Conservation (phyloP, 2,888 invertebrate species). For the Dyspetes luteomarginatus region DNA sequence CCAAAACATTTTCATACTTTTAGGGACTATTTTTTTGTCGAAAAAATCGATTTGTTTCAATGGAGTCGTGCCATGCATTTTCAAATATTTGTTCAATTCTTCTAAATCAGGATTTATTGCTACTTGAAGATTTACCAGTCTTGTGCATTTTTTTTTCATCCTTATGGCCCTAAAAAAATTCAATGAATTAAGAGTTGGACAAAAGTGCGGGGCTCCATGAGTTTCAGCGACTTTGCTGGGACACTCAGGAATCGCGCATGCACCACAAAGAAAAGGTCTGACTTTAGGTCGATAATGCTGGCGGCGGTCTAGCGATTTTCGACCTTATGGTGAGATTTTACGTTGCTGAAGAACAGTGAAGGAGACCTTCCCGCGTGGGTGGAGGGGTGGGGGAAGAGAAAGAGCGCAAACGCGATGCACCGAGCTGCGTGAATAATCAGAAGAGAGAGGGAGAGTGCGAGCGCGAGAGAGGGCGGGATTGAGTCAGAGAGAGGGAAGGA, state of each 20-base stretch:
- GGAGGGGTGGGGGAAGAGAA: background rate
- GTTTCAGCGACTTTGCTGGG: constrained; percentile 26
- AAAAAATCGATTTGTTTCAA: no score
- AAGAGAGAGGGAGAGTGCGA: constrained; percentile 4
- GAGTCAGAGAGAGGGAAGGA: constrained; percentile 33
- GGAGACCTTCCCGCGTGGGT: background rate
- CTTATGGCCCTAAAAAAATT: background rate
- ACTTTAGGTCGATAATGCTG: constrained; percentile 54
- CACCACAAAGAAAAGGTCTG: constrained; percentile 55
- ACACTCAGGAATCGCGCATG: constrained; percentile 61
- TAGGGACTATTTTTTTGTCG: no score
- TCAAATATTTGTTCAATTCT: background rate
- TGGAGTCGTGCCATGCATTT: background rate
- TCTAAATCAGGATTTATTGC: background rate
- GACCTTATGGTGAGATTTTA: constrained; percentile 42
- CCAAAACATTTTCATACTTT: no score
- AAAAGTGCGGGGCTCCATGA: constrained; percentile 36
- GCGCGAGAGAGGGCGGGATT: constrained; percentile 56
- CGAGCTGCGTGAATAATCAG: constrained; percentile 24
- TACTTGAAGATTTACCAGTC: background rate
- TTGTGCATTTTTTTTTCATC: no score
- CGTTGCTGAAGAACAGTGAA: background rate
- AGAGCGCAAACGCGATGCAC: background rate
- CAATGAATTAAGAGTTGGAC: background rate
- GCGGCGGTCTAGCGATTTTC: constrained; percentile 58